Evolutionary conservation across 2,113 vertebrate species (phyloP).

Genomic region (Columbina picui): DNA sequence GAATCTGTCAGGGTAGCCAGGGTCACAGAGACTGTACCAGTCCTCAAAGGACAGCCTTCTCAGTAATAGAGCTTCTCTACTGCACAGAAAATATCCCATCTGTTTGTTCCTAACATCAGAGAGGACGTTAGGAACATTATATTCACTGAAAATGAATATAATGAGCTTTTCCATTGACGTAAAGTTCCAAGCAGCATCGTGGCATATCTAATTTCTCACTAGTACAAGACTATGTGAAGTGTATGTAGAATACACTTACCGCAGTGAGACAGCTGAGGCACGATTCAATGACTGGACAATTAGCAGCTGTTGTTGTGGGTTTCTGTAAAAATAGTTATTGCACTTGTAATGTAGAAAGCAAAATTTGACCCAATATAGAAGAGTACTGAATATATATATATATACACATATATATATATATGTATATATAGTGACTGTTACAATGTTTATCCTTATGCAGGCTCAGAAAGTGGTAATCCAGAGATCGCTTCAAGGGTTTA

Average conservation of each 20-base stretch:
- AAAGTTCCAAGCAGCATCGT: not conserved
- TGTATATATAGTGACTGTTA: not conserved
- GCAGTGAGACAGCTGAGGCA: not conserved
- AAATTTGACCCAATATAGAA: not conserved
- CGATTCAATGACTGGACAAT: not conserved
- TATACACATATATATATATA: not conserved
- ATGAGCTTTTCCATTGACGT: not conserved
- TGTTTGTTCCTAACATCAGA: not conserved
- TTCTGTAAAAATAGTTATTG: not conserved
- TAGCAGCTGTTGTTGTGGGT: not conserved
- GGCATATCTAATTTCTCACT: not conserved
- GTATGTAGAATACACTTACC: not conserved
- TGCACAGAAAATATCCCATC: not conserved
- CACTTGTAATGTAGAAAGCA: not conserved
- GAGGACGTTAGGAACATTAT: not conserved
- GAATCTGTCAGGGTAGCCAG: not conserved
- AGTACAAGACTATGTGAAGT: not conserved
- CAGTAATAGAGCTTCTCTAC: not conserved
- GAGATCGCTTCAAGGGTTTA: not conserved
- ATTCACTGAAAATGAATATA: not conserved
- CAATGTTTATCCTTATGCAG: not conserved
- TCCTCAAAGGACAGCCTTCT: not conserved
- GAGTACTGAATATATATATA: not conserved
- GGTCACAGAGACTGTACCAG: not conserved
- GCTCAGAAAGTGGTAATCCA: not conserved